Percentiles rank a stretch among this genome's conserved stretches.
phyloP scores from a whole-genome alignment of 2,113 vertebrate species.

The Macrotis lagotis region DNA sequence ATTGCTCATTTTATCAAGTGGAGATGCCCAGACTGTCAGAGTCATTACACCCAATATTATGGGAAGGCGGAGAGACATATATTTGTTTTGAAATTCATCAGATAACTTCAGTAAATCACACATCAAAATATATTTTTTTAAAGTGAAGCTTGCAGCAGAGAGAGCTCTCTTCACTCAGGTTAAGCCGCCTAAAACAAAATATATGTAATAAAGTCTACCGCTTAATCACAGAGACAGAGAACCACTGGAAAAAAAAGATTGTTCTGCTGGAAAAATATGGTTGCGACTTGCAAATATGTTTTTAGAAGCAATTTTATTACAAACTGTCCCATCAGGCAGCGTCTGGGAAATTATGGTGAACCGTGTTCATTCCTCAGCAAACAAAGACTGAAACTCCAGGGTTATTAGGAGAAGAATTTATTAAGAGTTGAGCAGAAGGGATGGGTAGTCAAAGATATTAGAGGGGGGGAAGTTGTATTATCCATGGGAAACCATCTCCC shows the following conservation, averaged over 20 bases:
- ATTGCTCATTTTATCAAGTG: conserved; percentile 71
- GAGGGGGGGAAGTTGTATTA: background rate
- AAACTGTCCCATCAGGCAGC: conserved; percentile 74
- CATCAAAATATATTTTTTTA: conserved; percentile 71
- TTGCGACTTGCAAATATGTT: conserved; percentile 82
- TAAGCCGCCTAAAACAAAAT: conserved; percentile 60
- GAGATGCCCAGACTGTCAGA: conserved; percentile 74
- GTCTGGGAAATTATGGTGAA: conserved; percentile 71
- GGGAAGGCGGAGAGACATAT: conserved; percentile 74
- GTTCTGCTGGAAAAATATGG: conserved; percentile 81
- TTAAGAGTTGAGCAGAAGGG: background rate
- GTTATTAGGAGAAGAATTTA: conserved; percentile 48
- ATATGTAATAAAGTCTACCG: conserved; percentile 58
- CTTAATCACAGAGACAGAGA: conserved; percentile 84
- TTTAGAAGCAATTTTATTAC: conserved; percentile 83
- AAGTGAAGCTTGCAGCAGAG: conserved; percentile 62
- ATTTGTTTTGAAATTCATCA: conserved; percentile 80
- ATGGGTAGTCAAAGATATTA: background rate
- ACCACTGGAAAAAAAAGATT: conserved; percentile 66
- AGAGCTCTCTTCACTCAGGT: conserved; percentile 47
- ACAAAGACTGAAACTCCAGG: background rate
- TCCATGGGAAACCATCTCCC: background rate
- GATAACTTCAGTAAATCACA: conserved; percentile 80
- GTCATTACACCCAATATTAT: conserved; percentile 74
- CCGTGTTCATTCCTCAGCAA: conserved; percentile 75